Evolutionary conservation across 2,888 invertebrate species (phyloP), one percentile per base, ranked within the genome.

Genomic region (Spilarctia lutea): DNA sequence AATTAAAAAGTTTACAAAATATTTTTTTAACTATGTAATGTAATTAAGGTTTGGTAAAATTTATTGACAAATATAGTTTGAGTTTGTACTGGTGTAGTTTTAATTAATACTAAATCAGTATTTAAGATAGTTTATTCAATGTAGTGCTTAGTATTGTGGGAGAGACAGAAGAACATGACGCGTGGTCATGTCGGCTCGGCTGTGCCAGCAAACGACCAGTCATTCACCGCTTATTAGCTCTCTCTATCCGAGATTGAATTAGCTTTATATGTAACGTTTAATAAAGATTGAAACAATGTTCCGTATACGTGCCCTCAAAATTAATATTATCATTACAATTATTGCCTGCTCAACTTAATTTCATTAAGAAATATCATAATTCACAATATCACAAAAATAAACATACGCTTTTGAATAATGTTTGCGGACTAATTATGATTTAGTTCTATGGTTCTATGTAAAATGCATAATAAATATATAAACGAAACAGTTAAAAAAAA

Each of bases 241-340:
- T 91, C 92, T 91, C 91, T 87, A 87, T 88, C 84, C 83, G 85
- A 91, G 91, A 95, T 95, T 95, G 91, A 95, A 95, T 95, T 95
- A 95, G 89, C 91, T 91, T 87, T 83, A 91, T 91, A 91, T 90
- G 88, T 87, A 88, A 87, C 89, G 88, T 90, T 91, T 91, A 92
- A 91, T 93, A 92, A 88, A 85, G 89, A 90, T 89, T 91, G 88
- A 91, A 92, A 94, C 93, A 94, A 93, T 91, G 87, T 75, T 77
- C 76, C 33, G 72, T 69, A 68, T 65, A 80, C 73, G 75, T 66
- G 18, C 39, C 20, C 11, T 20, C 56, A 16, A 48, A 66, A 35
- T 71, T 45, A 24, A 27, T 30, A 16, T 33, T 16, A n/a, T n/a
- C 2, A 56, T 27, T 8, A 35, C 27, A 70, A 24, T 60, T 20